Base-by-base conservation (phyloP, 1,140 invertebrate genomes). In the Mizuhopecten yessoensis region DNA sequence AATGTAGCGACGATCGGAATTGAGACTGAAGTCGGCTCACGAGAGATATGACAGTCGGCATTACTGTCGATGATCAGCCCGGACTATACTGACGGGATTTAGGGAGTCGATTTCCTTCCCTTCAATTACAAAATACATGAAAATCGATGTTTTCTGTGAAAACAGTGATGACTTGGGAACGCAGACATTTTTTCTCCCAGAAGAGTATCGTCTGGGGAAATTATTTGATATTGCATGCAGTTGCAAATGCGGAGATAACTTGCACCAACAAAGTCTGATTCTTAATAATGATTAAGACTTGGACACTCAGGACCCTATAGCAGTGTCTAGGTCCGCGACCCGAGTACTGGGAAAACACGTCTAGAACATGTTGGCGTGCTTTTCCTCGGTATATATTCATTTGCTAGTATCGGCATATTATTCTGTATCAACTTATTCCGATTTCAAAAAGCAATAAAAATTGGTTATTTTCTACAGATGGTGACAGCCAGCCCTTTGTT, bases 101-200 rank as follows among this genome's bases (percentile, higher is more conserved):
- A n/a, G n/a, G 57, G 2, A 75, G 57, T n/a, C 57, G 1, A 75
- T 75, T 75, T 29, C 11, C 23, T 29, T 75, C 57, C 57, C 23
- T 75, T 75, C 57, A 75, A 75, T 75, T 75, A 75, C 57, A 75
- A 13, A 75, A 29, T 75, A 75, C 57, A 75, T 75, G 23, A 75
- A 75, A 75, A 75, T 75, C 57, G 57, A 75, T 75, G 57, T 75
- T 75, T 75, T 13, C n/a, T 75, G n/a, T 75, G 57, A 75, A 75
- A 75, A n/a, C 5, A 75, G 57, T 29, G 29, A 75, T n/a, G n/a
- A 75, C 23, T 75, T 75, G 57, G 57, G n/a, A 75, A 29, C 29
- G 23, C 57, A 75, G 57, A 75, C n/a, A 75, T 75, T 75, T 75
- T 29, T n/a, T 3, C n/a, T 75, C 57, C n/a, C 57, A 1, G 57